These are phyloP conservation scores for Malurus elegans DNA, from an alignment of 2,113 vertebrate species.

Conservation along the genomic window DNA sequence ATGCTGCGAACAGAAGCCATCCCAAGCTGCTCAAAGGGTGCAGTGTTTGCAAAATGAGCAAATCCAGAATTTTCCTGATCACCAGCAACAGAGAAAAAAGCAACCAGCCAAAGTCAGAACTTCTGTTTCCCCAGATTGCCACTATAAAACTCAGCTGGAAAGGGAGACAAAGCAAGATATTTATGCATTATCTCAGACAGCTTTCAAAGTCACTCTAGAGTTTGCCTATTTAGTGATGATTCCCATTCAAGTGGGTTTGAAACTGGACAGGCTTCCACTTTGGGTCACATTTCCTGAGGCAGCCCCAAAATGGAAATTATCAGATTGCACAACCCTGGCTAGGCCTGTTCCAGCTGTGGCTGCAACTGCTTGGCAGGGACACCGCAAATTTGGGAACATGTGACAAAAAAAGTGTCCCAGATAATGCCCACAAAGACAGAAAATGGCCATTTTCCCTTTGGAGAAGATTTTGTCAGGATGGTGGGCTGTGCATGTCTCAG, in stretches of 20 bases:
- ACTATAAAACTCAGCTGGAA: not conserved
- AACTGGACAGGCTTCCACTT: conserved; percentile 18
- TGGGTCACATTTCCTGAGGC: not conserved
- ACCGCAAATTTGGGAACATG: not conserved
- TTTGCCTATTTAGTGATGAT: not conserved
- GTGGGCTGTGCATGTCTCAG: fast-evolving
- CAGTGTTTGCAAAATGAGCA: not conserved
- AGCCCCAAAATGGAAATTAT: not conserved
- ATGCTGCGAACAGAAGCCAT: not conserved
- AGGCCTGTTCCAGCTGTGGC: not conserved
- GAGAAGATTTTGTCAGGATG: not conserved
- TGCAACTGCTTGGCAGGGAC: not conserved
- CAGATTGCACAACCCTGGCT: not conserved
- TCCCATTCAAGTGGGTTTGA: conserved; percentile 21
- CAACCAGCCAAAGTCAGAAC: not conserved
- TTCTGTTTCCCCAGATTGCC: not conserved
- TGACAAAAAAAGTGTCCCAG: not conserved
- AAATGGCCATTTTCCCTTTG: not conserved
- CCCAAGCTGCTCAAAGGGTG: not conserved
- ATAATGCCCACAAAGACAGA: not conserved
- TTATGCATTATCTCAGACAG: not conserved
- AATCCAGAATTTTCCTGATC: conserved; percentile 11
- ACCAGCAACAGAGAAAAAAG: not conserved
- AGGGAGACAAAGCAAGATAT: not conserved
- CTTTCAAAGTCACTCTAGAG: conserved; percentile 8